phyloP scores from a whole-genome alignment of 2,113 vertebrate species.

The Climacteris rufus region DNA sequence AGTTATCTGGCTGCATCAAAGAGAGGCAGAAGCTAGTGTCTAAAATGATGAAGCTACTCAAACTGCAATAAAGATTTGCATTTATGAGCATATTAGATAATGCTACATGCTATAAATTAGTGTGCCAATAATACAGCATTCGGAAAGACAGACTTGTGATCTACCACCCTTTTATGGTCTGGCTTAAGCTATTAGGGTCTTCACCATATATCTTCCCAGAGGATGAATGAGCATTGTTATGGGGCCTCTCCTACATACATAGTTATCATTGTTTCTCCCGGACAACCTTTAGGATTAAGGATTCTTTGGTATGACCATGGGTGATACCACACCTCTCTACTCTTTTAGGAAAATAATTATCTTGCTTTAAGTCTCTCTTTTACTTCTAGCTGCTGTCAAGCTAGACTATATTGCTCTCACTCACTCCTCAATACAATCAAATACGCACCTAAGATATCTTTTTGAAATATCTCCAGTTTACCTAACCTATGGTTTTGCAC shows the following conservation, averaged over 20 bases:
- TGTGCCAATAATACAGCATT: neutral
- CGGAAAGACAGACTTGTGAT: neutral
- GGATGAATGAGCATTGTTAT: neutral
- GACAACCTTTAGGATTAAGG: neutral
- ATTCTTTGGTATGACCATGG: neutral
- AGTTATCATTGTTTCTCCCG: neutral
- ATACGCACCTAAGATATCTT: neutral
- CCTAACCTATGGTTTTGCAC: neutral
- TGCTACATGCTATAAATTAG: neutral
- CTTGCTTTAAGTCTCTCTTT: neutral
- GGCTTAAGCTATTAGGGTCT: neutral
- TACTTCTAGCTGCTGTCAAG: neutral
- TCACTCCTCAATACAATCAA: neutral
- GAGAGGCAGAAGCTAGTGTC: neutral
- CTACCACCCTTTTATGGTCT: neutral
- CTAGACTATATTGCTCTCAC: accelerated
- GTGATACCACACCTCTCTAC: neutral
- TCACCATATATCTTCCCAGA: neutral
- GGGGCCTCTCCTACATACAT: accelerated
- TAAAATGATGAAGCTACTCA: conserved; percentile 9
- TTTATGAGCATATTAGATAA: neutral
- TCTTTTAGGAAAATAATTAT: neutral
- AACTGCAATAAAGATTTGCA: neutral
- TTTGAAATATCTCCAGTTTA: neutral
- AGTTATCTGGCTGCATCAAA: conserved; percentile 17